Conservation (phyloP, 1,140 invertebrate species). For the Tetragonula clypearis region DNA sequence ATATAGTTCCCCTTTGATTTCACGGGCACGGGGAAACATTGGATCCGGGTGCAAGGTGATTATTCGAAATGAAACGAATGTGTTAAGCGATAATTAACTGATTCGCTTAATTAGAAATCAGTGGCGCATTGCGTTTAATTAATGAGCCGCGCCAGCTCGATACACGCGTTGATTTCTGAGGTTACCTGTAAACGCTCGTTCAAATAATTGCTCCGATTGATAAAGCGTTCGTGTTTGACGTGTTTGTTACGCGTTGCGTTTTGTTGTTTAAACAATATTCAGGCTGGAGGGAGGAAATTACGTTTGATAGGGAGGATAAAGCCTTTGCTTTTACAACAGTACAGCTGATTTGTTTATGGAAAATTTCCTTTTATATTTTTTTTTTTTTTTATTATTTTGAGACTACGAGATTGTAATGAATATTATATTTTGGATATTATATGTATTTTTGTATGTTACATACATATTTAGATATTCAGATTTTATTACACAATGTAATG, state of each 20-base stretch:
- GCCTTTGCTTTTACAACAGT: background rate
- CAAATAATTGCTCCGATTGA: slow-evolving; percentile 39
- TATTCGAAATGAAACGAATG: background rate
- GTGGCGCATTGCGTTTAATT: slow-evolving; percentile 43
- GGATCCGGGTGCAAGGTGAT: background rate
- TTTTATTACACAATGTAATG: too few species aligned
- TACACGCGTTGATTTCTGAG: slow-evolving; percentile 24
- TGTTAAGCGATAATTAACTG: slow-evolving; percentile 41
- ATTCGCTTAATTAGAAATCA: slow-evolving; percentile 49
- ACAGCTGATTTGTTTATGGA: background rate
- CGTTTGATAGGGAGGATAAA: background rate
- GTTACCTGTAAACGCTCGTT: slow-evolving; percentile 40
- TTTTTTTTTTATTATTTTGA: too few species aligned
- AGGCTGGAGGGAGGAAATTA: too few species aligned
- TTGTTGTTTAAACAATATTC: background rate
- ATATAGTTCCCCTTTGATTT: slow-evolving; percentile 11
- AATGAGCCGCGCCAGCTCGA: slow-evolving; percentile 24
- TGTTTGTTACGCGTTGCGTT: too few species aligned
- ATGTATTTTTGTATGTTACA: too few species aligned
- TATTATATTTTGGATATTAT: too few species aligned
- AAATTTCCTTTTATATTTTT: too few species aligned
- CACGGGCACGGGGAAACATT: background rate
- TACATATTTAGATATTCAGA: too few species aligned
- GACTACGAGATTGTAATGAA: too few species aligned
- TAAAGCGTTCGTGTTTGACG: slow-evolving; percentile 7